phyloP scores from a whole-genome alignment of 2,113 vertebrate species.

The Mirounga angustirostris region DNA sequence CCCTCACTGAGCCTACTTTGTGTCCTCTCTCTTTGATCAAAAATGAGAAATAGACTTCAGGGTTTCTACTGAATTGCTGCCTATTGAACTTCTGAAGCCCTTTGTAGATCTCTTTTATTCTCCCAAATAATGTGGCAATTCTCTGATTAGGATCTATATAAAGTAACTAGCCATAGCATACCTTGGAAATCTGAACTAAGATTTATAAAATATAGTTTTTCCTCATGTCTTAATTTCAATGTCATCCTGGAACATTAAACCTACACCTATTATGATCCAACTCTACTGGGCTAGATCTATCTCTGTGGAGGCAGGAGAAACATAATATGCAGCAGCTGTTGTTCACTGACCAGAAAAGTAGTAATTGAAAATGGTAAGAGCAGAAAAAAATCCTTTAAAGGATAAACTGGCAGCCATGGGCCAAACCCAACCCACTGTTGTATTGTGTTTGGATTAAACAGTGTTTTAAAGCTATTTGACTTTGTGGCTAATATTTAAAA shows the following conservation, averaged over 20 bases:
- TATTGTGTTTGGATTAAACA: slow-evolving; percentile 56
- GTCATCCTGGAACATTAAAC: not conserved
- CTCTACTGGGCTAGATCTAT: not conserved
- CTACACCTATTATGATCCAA: not conserved
- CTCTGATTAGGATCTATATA: not conserved
- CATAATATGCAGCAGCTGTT: not conserved
- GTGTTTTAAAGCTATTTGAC: slow-evolving; percentile 51
- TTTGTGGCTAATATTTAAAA: slow-evolving; percentile 46
- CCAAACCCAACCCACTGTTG: not conserved
- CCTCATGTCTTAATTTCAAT: not conserved
- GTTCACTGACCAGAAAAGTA: slow-evolving; percentile 7
- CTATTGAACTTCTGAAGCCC: not conserved
- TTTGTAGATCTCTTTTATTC: not conserved
- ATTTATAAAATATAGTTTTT: not conserved
- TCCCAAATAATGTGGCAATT: not conserved
- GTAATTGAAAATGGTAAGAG: slow-evolving; percentile 34
- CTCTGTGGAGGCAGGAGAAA: not conserved
- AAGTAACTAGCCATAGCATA: not conserved
- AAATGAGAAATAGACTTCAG: not conserved
- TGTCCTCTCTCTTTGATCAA: not conserved
- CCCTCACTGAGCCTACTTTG: not conserved
- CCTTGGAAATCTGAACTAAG: not conserved
- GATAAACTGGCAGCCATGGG: not conserved
- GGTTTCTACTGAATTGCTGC: not conserved
- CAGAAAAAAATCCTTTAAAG: not conserved